Evolutionary conservation across 2,797 vertebrate genomes (phyloP), one percentile per base, ranked within the genome.

Genomic region (Pseudochromis fuscus): DNA sequence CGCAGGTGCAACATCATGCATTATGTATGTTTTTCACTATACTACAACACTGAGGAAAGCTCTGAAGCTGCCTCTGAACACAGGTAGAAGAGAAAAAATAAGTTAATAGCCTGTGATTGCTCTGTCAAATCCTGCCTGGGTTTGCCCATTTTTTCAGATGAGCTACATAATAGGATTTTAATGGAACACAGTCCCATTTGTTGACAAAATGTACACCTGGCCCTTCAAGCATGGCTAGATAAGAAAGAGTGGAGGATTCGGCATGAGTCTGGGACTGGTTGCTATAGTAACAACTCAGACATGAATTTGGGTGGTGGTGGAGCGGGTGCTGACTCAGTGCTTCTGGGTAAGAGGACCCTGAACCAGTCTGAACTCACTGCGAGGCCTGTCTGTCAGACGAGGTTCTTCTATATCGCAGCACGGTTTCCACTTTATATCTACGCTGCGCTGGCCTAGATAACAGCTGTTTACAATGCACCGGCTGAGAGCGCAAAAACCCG

Each of bases 251-350:
- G 42, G 5, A 69, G 81, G 70, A 72, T 75, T 80, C 66, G 5
- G 57, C 31, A 1, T 28, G 44, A 79, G 83, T 76, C 83, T 78
- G 51, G 68, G 50, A 64, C 67, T 33, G 50, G 88, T 92, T 90
- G 86, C 89, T 71, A 91, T 86, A 49, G 89, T 63, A 88, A 91
- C 88, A 53, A 65, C 57, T 80, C 68, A 72, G 85, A 88, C 78
- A 78, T 86, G 82, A 81, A 80, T 85, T 79, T 79, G 62, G 83
- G 74, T 61, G 82, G 63, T 71, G 84, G 49, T 59, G 81, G 60
- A 64, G 81, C 72, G 67, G 69, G 12, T 85, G 88, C 88, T 87
- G 89, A 91, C 83, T 92, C 90, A 85, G 89, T 45, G 70, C 53
- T 86, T 88, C 64, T 65, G 61, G 50, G 62, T 78, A 79, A 75